phyloP scores from a whole-genome alignment of 2,797 vertebrate genomes.

The Coluber constrictor region DNA sequence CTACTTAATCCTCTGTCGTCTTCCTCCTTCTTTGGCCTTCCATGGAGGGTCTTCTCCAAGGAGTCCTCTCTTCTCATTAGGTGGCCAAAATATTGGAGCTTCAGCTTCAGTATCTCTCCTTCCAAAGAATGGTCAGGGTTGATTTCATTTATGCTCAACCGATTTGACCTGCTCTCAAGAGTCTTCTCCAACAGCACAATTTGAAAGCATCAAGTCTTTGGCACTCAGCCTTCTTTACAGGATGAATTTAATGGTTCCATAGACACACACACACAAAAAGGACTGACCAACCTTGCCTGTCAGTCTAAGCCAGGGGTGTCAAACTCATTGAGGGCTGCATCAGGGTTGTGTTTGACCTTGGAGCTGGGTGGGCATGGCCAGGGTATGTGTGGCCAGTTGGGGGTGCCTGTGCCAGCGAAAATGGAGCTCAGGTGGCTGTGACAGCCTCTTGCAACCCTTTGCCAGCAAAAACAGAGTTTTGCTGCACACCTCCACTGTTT shows the following conservation, averaged over 20 bases:
- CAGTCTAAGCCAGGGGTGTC: not conserved
- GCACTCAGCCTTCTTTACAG: not conserved
- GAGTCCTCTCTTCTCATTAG: not conserved
- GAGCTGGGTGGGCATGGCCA: no score
- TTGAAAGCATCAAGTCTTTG: not conserved
- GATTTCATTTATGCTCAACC: not conserved
- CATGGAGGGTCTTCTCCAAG: not conserved
- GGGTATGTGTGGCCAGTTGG: no score
- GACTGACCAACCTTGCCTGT: not conserved
- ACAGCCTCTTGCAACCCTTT: no score
- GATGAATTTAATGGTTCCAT: not conserved
- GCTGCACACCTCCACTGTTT: no score
- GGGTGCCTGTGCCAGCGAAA: no score
- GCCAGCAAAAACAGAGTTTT: no score
- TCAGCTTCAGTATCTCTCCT: not conserved
- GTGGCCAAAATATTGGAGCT: not conserved
- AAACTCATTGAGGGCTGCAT: no score
- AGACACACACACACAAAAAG: not conserved
- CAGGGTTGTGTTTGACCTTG: no score
- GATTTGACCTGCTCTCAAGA: no score
- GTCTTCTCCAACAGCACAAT: not conserved
- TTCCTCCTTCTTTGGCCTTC: not conserved
- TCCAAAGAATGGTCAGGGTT: not conserved
- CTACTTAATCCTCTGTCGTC: not conserved
- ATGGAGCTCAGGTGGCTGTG: no score